These are phyloP conservation scores for Heliocidaris tuberculata DNA, from an alignment of 35 echinoderm and acorn worm genomes.

Conservation along the genomic window DNA sequence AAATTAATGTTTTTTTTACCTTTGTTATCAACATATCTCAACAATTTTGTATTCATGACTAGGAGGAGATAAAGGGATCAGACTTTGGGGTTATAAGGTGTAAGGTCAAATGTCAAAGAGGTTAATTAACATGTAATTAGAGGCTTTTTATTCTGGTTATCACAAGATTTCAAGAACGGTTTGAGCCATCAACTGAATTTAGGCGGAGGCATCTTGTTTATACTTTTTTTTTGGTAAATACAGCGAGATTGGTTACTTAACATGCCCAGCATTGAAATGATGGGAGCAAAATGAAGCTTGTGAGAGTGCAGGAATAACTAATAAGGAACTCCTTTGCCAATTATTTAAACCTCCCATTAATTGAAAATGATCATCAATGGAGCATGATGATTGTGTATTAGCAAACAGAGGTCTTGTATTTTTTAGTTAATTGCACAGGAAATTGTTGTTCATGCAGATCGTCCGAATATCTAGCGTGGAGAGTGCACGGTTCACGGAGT, in stretches of 20 bases:
- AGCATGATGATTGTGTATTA: neutral
- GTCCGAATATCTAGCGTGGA: neutral
- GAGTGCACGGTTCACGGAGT: neutral
- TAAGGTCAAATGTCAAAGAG: too few species aligned
- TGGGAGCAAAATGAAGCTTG: neutral
- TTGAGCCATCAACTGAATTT: too few species aligned
- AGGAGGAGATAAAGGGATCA: too few species aligned
- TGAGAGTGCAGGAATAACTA: neutral
- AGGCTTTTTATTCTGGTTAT: too few species aligned
- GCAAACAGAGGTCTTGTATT: constrained; percentile 1
- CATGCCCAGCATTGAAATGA: neutral
- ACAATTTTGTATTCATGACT: too few species aligned
- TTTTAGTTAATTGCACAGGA: neutral
- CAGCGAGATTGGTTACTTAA: neutral
- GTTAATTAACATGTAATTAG: too few species aligned
- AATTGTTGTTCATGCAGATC: neutral
- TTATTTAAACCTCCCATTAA: neutral
- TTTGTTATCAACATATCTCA: too few species aligned
- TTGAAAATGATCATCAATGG: neutral
- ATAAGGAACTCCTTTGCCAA: neutral
- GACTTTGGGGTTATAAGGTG: too few species aligned
- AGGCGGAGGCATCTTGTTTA: too few species aligned
- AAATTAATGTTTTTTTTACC: too few species aligned
- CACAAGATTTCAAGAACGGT: too few species aligned
- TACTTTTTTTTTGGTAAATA: too few species aligned